Evolutionary conservation across 1,140 invertebrate species (phyloP).

Genomic region (Plectrocnemia conspersa): DNA sequence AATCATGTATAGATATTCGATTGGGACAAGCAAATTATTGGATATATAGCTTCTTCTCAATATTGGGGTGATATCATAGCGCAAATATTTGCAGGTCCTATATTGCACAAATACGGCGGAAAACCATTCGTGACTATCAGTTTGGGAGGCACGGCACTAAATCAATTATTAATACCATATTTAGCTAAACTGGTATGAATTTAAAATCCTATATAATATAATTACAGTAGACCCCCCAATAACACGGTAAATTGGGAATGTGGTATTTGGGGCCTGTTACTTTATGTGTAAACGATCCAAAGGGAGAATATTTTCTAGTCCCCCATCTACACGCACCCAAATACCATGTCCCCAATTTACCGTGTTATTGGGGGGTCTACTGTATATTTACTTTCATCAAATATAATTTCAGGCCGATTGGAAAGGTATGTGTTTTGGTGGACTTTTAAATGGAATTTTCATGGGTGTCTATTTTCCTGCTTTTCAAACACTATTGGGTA

Average conservation of each 20-base stretch:
- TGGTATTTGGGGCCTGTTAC: no score
- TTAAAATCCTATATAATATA: no score
- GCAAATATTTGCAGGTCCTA: slow-evolving; percentile 64
- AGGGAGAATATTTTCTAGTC: no score
- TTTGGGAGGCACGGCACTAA: neutral
- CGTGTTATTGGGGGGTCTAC: no score
- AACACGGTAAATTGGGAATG: no score
- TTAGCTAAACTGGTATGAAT: no score
- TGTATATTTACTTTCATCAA: no score
- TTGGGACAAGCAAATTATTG: slow-evolving; percentile 57
- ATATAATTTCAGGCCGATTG: slow-evolving; percentile 14
- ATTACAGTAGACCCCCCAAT: no score
- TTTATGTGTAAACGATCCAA: no score
- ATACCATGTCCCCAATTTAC: no score
- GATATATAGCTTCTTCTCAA: slow-evolving; percentile 53
- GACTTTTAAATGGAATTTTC: slow-evolving; percentile 11
- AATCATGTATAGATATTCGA: slow-evolving; percentile 42
- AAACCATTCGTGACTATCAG: slow-evolving; percentile 51
- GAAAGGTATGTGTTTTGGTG: slow-evolving; percentile 8
- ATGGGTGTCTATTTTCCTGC: neutral
- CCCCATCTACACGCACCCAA: no score
- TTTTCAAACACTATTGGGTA: slow-evolving; percentile 5
- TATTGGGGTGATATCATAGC: slow-evolving; percentile 60
- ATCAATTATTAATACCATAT: slow-evolving; percentile 8
- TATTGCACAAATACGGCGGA: slow-evolving; percentile 59